Percentiles rank a stretch among this genome's conserved stretches.
Conservation (phyloP, 2,888 invertebrate species). For the Caenorhabditis japonica region DNA sequence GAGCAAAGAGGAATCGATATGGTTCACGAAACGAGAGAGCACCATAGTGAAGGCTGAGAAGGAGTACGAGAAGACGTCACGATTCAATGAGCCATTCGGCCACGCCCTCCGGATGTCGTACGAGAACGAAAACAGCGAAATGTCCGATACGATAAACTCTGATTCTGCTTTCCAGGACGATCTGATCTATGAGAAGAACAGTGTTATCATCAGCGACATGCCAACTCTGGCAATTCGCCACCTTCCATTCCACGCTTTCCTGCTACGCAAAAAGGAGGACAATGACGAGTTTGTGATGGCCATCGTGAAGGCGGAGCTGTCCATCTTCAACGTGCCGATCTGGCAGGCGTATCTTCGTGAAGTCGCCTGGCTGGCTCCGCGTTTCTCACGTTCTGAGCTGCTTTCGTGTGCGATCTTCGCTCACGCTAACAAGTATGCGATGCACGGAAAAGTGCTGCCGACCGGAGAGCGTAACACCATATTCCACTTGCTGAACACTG, state of each 20-base stretch:
- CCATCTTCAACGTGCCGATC: conserved; percentile 60
- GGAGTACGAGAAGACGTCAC: conserved; percentile 21
- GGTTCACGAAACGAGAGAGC: conserved; percentile 46
- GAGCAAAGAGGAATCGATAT: conserved; percentile 41
- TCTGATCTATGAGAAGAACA: conserved; percentile 46
- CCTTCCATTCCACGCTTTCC: conserved; percentile 59
- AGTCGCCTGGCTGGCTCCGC: conserved; percentile 44
- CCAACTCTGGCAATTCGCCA: conserved; percentile 29
- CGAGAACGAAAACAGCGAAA: conserved; percentile 16
- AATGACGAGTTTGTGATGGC: conserved; percentile 44
- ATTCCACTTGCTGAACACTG: conserved; percentile 30
- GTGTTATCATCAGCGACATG: conserved; percentile 43
- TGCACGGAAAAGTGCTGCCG: conserved; percentile 30
- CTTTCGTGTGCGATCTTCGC: conserved; percentile 51
- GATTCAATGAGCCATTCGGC: conserved; percentile 28
- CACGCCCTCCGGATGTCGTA: conserved; percentile 9
- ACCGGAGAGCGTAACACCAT: conserved; percentile 32
- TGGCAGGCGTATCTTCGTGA: conserved; percentile 47
- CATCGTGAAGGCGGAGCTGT: conserved; percentile 59
- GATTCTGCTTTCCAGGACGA: conserved; percentile 10
- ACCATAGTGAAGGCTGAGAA: conserved; percentile 33
- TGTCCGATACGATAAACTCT: conserved; percentile 1
- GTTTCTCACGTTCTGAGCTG: conserved; percentile 52
- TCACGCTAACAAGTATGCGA: conserved; percentile 48
- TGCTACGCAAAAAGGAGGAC: conserved; percentile 52